Percentiles rank a stretch among this genome's conserved stretches.
Evolutionary conservation across 2,113 vertebrate species (phyloP).

Genomic region (Pavo muticus): DNA sequence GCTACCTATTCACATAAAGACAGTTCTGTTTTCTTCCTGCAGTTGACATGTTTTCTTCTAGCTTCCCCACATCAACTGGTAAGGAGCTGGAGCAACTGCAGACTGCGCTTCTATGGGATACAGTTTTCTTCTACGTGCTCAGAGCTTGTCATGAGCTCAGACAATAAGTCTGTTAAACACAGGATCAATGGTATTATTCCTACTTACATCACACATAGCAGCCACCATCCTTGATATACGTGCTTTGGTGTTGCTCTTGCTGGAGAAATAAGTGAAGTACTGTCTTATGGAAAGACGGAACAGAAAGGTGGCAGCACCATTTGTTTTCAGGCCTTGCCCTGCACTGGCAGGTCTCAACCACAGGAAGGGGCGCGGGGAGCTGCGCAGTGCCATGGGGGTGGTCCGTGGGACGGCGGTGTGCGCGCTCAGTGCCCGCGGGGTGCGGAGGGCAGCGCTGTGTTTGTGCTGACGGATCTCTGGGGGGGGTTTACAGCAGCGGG

Average conservation of each 20-base stretch:
- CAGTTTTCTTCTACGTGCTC: background rate
- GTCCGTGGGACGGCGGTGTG: background rate
- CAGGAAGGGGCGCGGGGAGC: background rate
- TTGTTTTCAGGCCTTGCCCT: background rate
- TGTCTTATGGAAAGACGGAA: background rate
- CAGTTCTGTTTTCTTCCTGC: background rate
- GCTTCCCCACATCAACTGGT: background rate
- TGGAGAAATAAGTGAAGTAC: background rate
- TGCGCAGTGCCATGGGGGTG: background rate
- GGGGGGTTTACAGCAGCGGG: background rate
- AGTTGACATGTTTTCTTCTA: background rate
- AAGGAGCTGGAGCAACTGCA: background rate
- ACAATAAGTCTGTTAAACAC: background rate
- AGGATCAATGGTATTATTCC: background rate
- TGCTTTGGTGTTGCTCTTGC: background rate
- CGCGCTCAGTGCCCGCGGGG: background rate
- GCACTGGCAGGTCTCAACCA: fast-evolving
- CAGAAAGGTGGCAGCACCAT: background rate
- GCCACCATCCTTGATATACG: background rate
- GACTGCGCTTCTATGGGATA: background rate
- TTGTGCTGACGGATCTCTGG: background rate
- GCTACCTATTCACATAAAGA: background rate
- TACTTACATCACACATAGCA: background rate
- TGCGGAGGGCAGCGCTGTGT: background rate
- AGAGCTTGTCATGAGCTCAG: background rate